phyloP scores from a whole-genome alignment of 2,113 vertebrate species.

The Ammodytes marinus region DNA sequence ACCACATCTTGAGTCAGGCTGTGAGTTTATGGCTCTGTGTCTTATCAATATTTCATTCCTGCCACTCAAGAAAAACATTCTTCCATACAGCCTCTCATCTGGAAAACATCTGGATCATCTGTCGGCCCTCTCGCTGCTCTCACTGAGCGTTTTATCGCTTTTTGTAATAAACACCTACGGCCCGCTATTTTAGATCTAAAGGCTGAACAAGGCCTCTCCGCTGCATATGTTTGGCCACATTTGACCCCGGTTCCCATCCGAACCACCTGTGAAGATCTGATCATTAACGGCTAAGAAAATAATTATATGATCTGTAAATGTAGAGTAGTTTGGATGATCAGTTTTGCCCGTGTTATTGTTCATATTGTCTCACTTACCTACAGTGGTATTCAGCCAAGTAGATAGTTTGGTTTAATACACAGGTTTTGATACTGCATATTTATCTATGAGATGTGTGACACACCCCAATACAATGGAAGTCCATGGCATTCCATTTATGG shows the following conservation, averaged over 20 bases:
- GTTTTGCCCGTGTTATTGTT: no score
- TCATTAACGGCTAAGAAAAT: not conserved
- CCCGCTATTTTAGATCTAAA: constrained; percentile 13
- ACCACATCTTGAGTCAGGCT: constrained; percentile 29
- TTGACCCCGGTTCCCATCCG: constrained; percentile 6
- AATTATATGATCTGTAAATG: no score
- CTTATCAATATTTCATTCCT: constrained; percentile 65
- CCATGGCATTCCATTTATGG: not conserved
- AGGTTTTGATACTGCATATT: not conserved
- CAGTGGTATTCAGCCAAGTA: no score
- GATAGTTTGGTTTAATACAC: no score
- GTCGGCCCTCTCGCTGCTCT: constrained; percentile 1
- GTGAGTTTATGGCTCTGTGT: constrained; percentile 41
- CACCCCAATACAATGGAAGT: not conserved
- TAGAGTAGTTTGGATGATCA: not conserved
- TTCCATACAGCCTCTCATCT: constrained; percentile 46
- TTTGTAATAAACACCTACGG: constrained; percentile 43
- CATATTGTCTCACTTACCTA: no score
- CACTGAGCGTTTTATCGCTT: constrained; percentile 16
- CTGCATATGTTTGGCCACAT: constrained; percentile 16
- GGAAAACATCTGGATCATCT: constrained; percentile 69
- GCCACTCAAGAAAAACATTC: constrained; percentile 45
- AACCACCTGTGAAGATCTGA: not conserved
- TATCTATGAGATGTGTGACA: not conserved
- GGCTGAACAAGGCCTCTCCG: not conserved